Evolutionary conservation across 2,113 vertebrate species (phyloP).

Genomic region (Cavia aperea): DNA sequence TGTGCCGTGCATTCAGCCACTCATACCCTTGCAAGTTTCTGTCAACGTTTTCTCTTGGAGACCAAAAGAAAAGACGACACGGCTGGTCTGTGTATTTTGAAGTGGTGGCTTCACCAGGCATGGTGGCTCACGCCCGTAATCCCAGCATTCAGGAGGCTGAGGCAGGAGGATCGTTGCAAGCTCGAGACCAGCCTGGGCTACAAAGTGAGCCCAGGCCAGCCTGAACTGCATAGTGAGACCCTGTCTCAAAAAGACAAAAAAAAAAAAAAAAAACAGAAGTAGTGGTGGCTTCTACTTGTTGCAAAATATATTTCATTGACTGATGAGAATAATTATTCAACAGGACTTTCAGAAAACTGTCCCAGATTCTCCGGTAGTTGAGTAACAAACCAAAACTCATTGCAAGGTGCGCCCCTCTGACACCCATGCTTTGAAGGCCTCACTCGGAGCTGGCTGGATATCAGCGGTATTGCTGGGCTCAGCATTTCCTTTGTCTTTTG

Average conservation of each 20-base stretch:
- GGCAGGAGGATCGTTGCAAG: too few species aligned
- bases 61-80: neutral
- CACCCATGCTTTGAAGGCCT: neutral
- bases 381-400: neutral
- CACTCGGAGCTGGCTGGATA: rapidly evolving
- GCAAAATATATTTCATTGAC: neutral
- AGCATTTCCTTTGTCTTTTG: neutral
- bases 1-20: neutral
- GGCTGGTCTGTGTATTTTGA: neutral
- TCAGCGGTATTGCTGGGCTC: neutral
- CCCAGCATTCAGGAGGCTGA: too few species aligned
- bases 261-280: too few species aligned
- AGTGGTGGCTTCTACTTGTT: neutral
- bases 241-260: too few species aligned
- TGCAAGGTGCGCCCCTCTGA: neutral
- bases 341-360: neutral
- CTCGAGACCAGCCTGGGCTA: too few species aligned
- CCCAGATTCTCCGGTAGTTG: neutral
- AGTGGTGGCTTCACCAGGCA: neutral
- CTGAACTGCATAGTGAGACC: too few species aligned
- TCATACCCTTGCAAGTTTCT: neutral
- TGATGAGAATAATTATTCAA: neutral
- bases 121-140: too few species aligned
- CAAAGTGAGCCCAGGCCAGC: too few species aligned
- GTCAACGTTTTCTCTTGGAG: neutral